Percentiles rank a stretch among this genome's conserved stretches.
Conservation (phyloP, 2,888 invertebrate species). For the Aplocera efformata region DNA sequence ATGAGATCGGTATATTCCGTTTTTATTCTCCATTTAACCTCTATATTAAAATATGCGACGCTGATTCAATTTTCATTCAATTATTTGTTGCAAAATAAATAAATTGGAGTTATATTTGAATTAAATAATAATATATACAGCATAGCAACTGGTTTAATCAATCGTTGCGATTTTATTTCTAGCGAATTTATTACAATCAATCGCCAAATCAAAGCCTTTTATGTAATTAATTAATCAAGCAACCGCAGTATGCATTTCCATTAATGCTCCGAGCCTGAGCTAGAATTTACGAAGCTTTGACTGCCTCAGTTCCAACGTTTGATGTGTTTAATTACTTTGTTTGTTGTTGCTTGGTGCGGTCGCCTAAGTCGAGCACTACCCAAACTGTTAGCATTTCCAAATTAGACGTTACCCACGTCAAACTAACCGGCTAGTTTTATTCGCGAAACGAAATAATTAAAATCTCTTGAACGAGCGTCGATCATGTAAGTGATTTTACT, state of each 20-base stretch:
- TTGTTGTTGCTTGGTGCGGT: slow-evolving; percentile 76
- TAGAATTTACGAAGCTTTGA: slow-evolving; percentile 51
- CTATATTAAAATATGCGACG: too few relatives aligned
- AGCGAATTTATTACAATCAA: not conserved
- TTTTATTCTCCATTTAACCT: too few relatives aligned
- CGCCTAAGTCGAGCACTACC: slow-evolving; percentile 67
- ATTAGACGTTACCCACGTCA: slow-evolving; percentile 79
- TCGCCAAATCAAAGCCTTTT: not conserved
- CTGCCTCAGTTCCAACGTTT: slow-evolving; percentile 74
- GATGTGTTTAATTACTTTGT: slow-evolving; percentile 81
- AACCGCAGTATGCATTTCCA: slow-evolving; percentile 23
- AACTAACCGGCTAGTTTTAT: slow-evolving; percentile 72
- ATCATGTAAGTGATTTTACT: slow-evolving; percentile 32
- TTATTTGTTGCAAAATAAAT: too few relatives aligned
- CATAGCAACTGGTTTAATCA: too few relatives aligned
- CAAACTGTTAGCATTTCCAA: slow-evolving; percentile 72
- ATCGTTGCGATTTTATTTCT: too few relatives aligned
- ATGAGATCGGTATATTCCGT: too few relatives aligned
- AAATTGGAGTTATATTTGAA: too few relatives aligned
- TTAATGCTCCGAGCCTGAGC: slow-evolving; percentile 22
- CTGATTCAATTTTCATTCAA: too few relatives aligned
- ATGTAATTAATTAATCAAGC: slow-evolving; percentile 1
- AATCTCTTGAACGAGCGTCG: slow-evolving; percentile 36
- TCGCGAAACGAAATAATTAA: slow-evolving; percentile 67
- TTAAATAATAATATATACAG: too few relatives aligned